Evolutionary conservation across 2,888 invertebrate species (phyloP).

Genomic region (Byasa hedistus): DNA sequence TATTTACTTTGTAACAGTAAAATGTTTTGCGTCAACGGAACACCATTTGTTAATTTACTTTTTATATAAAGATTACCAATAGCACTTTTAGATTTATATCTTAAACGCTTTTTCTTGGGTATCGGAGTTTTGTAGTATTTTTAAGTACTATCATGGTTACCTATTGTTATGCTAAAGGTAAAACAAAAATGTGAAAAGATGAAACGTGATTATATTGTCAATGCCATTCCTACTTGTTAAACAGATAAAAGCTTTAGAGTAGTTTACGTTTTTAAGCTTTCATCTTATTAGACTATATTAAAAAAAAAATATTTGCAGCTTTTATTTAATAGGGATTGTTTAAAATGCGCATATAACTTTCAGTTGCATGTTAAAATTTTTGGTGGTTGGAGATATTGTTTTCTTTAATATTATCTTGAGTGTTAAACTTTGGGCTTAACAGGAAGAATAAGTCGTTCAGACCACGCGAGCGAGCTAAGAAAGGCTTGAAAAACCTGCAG

Average conservation of each 20-base stretch:
- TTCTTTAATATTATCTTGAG: slow-evolving; percentile 13
- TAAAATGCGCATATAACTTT: not conserved
- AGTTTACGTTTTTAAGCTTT: not conserved
- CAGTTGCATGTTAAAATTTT: slow-evolving; percentile 15
- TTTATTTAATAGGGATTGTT: not conserved
- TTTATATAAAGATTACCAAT: not conserved
- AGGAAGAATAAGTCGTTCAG: slow-evolving; percentile 96
- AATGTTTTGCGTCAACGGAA: not conserved
- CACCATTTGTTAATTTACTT: not conserved
- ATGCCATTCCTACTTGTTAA: too few relatives aligned
- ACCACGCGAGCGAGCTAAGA: slow-evolving; percentile 91
- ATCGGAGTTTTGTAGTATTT: too few relatives aligned
- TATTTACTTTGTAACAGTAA: not conserved
- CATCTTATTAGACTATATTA: too few relatives aligned
- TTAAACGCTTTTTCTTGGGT: too few relatives aligned
- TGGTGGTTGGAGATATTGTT: slow-evolving; percentile 17
- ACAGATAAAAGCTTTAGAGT: too few relatives aligned
- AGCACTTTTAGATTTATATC: too few relatives aligned
- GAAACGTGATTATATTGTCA: too few relatives aligned
- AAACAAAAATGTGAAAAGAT: too few relatives aligned
- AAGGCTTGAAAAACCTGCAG: slow-evolving; percentile 93
- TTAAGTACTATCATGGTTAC: too few relatives aligned
- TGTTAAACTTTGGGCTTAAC: slow-evolving; percentile 38
- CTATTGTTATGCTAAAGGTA: too few relatives aligned
- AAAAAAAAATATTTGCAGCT: slow-evolving; percentile 1